Percentiles rank a stretch among this genome's conserved stretches.
These are phyloP conservation scores for Muricea muricata DNA, from an alignment of 92 coral and sea anemone genomes.

Conservation along the genomic window DNA sequence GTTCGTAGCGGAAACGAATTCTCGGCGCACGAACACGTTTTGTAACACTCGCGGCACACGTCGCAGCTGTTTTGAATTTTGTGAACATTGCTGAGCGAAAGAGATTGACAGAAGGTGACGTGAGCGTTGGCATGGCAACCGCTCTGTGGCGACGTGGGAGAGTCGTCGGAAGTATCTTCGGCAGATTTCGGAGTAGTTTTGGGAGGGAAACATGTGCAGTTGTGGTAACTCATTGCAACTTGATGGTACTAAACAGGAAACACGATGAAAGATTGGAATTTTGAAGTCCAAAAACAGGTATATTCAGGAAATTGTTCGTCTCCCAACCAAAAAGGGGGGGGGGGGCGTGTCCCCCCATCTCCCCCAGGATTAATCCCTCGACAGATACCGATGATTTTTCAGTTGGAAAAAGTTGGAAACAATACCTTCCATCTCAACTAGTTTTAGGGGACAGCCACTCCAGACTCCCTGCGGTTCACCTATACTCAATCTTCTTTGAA, in stretches of 20 bases:
- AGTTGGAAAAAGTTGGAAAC: no score
- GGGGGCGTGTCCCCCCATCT: no score
- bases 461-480: no score
- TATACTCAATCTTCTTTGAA: no score
- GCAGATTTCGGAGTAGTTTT: background rate
- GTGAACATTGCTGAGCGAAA: background rate
- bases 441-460: no score
- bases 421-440: no score
- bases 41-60: slow-evolving; percentile 35
- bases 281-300: no score
- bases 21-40: slow-evolving; percentile 13
- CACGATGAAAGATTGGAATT: background rate
- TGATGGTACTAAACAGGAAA: slow-evolving; percentile 64
- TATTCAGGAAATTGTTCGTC: no score
- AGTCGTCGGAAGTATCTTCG: background rate
- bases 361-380: no score
- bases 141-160: background rate
- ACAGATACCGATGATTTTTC: no score
- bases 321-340: no score
- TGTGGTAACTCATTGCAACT: slow-evolving; percentile 72
- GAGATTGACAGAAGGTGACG: slow-evolving; percentile 34
- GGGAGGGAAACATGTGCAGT: slow-evolving; percentile 68
- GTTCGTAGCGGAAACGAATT: slow-evolving; percentile 26
- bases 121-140: background rate
- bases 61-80: slow-evolving; percentile 24